These are phyloP conservation scores for Noctua comes DNA, from an alignment of 2,888 invertebrate species.

Conservation along the genomic window DNA sequence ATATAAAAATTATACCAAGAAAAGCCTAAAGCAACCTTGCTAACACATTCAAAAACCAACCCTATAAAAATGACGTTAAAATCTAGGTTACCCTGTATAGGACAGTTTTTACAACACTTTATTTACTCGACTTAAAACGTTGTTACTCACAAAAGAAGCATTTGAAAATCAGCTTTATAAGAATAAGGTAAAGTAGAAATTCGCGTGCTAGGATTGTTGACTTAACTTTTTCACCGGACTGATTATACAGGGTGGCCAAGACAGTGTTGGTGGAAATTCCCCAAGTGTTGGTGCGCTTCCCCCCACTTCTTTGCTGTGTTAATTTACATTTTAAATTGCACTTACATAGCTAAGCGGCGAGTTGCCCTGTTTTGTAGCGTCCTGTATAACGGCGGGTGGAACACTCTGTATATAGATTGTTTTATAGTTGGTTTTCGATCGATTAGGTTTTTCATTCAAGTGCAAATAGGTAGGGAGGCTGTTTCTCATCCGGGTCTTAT, in stretches of 20 bases:
- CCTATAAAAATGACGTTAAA: constrained; percentile 53
- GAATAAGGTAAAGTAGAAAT: neutral
- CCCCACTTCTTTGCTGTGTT: constrained; percentile 90
- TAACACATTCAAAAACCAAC: constrained; percentile 66
- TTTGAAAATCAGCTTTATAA: constrained; percentile 24
- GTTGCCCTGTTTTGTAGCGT: constrained; percentile 85
- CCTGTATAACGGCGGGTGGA: constrained; percentile 72
- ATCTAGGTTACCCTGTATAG: constrained; percentile 60
- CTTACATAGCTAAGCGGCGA: constrained; percentile 89
- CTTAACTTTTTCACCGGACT: constrained; percentile 60
- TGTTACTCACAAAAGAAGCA: neutral
- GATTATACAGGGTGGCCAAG: constrained; percentile 79
- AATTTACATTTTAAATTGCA: constrained; percentile 91
- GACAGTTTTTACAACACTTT: constrained; percentile 67
- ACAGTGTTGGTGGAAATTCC: constrained; percentile 83
- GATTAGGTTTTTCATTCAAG: constrained; percentile 59
- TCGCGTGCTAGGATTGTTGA: constrained; percentile 14
- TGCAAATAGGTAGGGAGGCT: constrained; percentile 40
- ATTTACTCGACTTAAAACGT: constrained; percentile 5
- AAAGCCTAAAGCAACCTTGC: constrained; percentile 74
- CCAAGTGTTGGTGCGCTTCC: constrained; percentile 78
- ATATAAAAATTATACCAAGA: constrained; percentile 81
- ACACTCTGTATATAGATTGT: constrained; percentile 61
- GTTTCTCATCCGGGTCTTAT: neutral
- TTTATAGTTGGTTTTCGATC: constrained; percentile 57